phyloP scores from a whole-genome alignment of 2,113 vertebrate genomes.

The Rhodinocichla rosea region DNA sequence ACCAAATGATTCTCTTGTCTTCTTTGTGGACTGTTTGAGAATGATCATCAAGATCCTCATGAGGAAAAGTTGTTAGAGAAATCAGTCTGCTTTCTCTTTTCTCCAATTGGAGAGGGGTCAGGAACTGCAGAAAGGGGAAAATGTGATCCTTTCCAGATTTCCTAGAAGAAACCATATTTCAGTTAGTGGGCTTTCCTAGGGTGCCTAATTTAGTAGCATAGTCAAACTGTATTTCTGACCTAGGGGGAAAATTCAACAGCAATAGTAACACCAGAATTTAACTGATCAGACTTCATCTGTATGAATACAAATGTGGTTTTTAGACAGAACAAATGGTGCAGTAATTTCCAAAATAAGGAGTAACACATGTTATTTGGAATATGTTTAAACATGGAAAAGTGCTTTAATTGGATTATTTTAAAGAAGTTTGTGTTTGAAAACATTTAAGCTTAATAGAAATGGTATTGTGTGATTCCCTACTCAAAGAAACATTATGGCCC shows the following conservation, averaged over 20 bases:
- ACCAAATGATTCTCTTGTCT: background rate
- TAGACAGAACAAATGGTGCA: background rate
- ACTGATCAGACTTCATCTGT: background rate
- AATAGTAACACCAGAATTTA: background rate
- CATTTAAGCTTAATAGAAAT: background rate
- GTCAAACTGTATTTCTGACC: background rate
- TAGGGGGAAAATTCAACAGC: background rate
- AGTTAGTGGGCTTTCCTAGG: background rate
- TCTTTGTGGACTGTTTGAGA: background rate
- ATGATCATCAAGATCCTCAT: background rate
- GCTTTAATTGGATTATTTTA: background rate
- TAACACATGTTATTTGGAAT: background rate
- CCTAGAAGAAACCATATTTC: background rate
- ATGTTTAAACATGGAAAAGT: background rate
- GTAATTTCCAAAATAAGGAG: background rate
- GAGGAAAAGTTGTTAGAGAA: background rate
- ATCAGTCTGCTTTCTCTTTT: background rate
- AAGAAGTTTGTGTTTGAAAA: slow-evolving; percentile 8
- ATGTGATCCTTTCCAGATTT: background rate
- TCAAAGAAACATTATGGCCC: background rate
- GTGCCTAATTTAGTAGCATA: background rate
- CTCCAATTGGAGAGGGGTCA: background rate
- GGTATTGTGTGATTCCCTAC: background rate
- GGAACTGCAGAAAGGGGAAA: background rate
- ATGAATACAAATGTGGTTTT: background rate